Evolutionary conservation across 1,140 invertebrate species (phyloP), one percentile per base, ranked within the genome.

Genomic region (Cephus cinctus): DNA sequence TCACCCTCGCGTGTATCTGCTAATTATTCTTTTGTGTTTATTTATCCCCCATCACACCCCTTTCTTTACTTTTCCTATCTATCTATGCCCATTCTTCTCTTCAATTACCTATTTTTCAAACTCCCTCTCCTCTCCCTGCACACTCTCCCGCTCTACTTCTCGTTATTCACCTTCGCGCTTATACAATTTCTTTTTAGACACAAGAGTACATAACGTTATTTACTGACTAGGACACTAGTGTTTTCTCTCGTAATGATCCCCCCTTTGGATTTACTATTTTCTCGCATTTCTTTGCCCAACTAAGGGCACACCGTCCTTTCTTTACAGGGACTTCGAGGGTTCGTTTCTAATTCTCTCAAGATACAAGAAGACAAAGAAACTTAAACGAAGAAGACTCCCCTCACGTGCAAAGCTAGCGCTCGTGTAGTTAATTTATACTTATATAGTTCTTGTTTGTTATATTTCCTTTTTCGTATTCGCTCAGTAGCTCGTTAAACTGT

Each of bases 141-240:
- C n/a, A n/a, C n/a, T n/a, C n/a, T n/a, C n/a, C n/a, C n/a, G n/a
- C n/a, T n/a, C n/a, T n/a, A n/a, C n/a, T n/a, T n/a, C n/a, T n/a
- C n/a, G n/a, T n/a, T 50, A 16, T 39, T 46, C 44, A 34, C 25
- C 21, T 23, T 6, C 34, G 25, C 32, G 25, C n/a, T n/a, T n/a
- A 27, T 6, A 6, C 6, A 8, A n/a, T 27, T n/a, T 27, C 25
- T 27, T 38, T 34, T 14, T 20, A 20, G 19, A 9, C 15, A 43
- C 48, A 40, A 47, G 44, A 55, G 52, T 63, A 64, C 56, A 52
- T 53, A 63, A 64, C 54, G 43, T 70, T 59, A 61, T 57, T 64
- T 58, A 69, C 56, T 74, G 71, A 74, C 69, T 74, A 74, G 69
- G 68, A 64, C 63, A 62, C 57, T 67, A 60, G 56, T 54, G 48